A percentile compares a stretch with the other conserved stretches of the same genome.
Evolutionary conservation across 2,113 vertebrate genomes (phyloP).

Genomic region (Tinamus guttatus): DNA sequence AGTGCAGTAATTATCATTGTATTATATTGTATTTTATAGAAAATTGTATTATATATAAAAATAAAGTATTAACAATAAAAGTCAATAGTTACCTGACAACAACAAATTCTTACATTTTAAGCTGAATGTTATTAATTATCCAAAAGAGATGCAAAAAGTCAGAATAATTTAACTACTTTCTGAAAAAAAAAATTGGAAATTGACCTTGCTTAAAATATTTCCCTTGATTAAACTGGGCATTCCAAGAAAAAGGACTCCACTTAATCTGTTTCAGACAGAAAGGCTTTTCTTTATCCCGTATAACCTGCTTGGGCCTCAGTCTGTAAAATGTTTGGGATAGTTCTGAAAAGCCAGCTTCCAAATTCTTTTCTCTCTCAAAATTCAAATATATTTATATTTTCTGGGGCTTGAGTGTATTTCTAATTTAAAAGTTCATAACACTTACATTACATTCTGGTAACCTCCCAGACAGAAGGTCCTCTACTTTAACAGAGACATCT

Average conservation of each 20-base stretch:
- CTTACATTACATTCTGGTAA: slow-evolving; percentile 95
- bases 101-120: background rate
- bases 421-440: slow-evolving; percentile 34
- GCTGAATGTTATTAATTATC: background rate
- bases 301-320: background rate
- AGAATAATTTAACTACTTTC: background rate
- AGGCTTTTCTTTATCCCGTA: background rate
- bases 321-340: background rate
- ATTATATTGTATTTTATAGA: background rate
- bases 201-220: background rate
- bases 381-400: background rate
- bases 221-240: background rate
- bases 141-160: background rate
- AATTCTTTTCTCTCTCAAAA: background rate
- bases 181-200: background rate
- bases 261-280: background rate
- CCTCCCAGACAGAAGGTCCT: slow-evolving; percentile 88
- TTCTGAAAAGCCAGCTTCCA: background rate
- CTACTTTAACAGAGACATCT: slow-evolving; percentile 88
- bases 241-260: background rate
- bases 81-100: background rate
- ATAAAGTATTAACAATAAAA: background rate
- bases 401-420: background rate
- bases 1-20: background rate
- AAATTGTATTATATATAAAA: background rate